These are phyloP conservation scores for Dicaeum eximium DNA, from an alignment of 2,113 vertebrate genomes.

Conservation along the genomic window DNA sequence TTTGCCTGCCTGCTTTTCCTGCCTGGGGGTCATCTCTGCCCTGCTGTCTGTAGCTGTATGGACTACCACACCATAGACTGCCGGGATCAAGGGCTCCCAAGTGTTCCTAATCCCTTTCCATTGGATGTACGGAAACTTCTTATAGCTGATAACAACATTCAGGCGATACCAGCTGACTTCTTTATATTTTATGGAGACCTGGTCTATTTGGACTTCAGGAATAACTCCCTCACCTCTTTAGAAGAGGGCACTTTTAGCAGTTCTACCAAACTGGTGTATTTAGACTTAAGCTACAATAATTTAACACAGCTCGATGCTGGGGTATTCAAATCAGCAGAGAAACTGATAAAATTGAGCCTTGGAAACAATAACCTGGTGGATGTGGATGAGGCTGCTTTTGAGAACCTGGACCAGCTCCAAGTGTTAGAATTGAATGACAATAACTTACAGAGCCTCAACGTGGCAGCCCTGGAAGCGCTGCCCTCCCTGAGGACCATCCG, in stretches of 20 bases:
- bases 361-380: constrained; percentile 89
- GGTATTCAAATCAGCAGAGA: constrained; percentile 86
- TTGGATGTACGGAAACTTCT: constrained; percentile 92
- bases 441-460: constrained; percentile 83
- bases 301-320: constrained; percentile 89
- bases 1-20: constrained; percentile 57
- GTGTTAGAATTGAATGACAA: constrained; percentile 93
- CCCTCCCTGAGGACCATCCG: constrained; percentile 86
- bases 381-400: constrained; percentile 89
- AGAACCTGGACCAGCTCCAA: constrained; percentile 87
- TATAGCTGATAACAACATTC: constrained; percentile 90
- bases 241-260: constrained; percentile 90
- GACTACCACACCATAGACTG: constrained; percentile 92
- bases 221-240: constrained; percentile 89
- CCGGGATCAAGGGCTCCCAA: constrained; percentile 83
- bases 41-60: constrained; percentile 84
- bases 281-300: constrained; percentile 95
- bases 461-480: constrained; percentile 83
- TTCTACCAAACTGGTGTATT: constrained; percentile 89
- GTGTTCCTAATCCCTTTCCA: constrained; percentile 88
- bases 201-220: constrained; percentile 93
- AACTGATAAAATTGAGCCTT: constrained; percentile 87
- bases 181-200: constrained; percentile 94
- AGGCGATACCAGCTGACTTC: constrained; percentile 90
- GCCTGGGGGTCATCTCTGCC: constrained; percentile 75